Evolutionary conservation across 2,113 vertebrate species (phyloP), one percentile per base, ranked within the genome.

Genomic region (Odocoileus virginianus): DNA sequence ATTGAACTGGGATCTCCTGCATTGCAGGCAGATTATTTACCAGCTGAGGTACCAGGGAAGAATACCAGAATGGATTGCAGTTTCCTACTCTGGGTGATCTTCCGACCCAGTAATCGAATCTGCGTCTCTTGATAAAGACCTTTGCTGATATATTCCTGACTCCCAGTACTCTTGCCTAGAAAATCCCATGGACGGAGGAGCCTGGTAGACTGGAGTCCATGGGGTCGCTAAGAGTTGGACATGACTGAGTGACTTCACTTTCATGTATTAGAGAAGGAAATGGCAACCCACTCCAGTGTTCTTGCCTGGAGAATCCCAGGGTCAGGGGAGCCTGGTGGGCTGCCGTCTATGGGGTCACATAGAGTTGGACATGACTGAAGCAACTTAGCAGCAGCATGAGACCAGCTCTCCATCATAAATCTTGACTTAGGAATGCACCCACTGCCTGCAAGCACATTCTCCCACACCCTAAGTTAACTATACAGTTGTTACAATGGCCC

Each of bases 321-420:
- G n/a, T 21, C 50, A 52, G 50, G 58, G 33, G 33, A 67, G 64
- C 64, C 64, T 67, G 33, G 16, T 67, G 7, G 64, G 64, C 9
- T 67, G 64, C 64, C 17, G 0, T 67, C 17, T 67, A 21, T 61
- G n/a, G 33, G 64, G 17, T 67, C 1, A 0, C 64, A 67, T 4
- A 67, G 33, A 67, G 64, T 67, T 0, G 0, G 64, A 36, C 16
- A 67, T 0, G 9, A 5, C 64, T 71, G 64, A 71, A 71, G n/a
- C 17, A 1, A 71, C n/a, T 71, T 71, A 71, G 64, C n/a, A 36
- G 64, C n/a, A 71, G 64, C 64, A 36, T 25, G 50, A 54, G 79
- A 54, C 33, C n/a, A 52, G 19, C 79, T 82, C 19, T 13, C 33
- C 79, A 82, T 54, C 33, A 25, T n/a, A 23, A 30, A 54, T 54